phyloP scores from a whole-genome alignment of 37 sponge, comb jelly and placozoan genomes.

The Bolinopsis microptera region DNA sequence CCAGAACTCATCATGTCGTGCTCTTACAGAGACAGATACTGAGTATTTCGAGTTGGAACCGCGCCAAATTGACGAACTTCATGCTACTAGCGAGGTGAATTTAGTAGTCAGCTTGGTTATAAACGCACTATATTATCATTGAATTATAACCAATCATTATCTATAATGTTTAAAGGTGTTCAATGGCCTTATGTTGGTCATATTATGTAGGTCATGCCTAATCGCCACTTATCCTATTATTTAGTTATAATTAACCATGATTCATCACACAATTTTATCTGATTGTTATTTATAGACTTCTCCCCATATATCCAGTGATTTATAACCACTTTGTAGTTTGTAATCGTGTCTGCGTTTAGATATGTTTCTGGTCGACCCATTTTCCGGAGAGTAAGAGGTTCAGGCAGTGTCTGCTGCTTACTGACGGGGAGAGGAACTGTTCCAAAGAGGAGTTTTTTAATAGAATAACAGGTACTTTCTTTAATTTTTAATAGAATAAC shows the following conservation, averaged over 20 bases:
- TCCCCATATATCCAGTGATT: too few relatives aligned
- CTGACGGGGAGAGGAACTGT: conserved; percentile 55
- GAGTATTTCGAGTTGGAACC: conserved; percentile 54
- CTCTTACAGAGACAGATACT: neutral
- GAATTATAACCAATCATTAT: too few relatives aligned
- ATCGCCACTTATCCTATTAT: too few relatives aligned
- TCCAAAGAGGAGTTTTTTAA: conserved; percentile 42
- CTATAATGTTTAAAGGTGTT: too few relatives aligned
- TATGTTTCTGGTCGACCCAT: conserved; percentile 51
- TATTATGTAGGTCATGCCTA: too few relatives aligned
- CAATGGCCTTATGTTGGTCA: too few relatives aligned
- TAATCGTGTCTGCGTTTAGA: neutral
- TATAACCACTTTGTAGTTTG: too few relatives aligned
- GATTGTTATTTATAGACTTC: too few relatives aligned
- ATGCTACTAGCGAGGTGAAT: conserved; percentile 28
- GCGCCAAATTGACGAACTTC: neutral
- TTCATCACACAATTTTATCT: too few relatives aligned
- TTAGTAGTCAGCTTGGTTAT: too few relatives aligned
- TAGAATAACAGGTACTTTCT: neutral
- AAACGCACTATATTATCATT: too few relatives aligned
- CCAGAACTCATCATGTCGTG: neutral
- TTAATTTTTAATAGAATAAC: neutral
- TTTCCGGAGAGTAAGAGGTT: conserved; percentile 59
- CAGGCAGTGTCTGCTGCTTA: conserved; percentile 31
- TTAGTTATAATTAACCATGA: too few relatives aligned